Evolutionary conservation across 2,888 invertebrate genomes (phyloP).

Genomic region (Heliconius ethilla): DNA sequence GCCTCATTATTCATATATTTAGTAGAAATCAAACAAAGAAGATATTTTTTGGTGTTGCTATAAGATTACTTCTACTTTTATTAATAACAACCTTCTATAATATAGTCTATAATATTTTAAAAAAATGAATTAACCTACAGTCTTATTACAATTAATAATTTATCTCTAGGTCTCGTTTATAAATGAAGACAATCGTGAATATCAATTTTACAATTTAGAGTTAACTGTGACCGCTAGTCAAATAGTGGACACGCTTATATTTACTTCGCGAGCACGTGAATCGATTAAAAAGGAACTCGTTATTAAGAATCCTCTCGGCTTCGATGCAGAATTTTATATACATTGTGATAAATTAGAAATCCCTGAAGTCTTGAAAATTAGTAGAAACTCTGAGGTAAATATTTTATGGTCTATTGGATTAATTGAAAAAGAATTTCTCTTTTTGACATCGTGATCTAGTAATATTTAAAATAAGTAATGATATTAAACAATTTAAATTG

Average conservation of each 20-base stretch:
- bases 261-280: conserved; percentile 68
- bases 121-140: too few relatives aligned
- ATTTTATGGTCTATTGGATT: not conserved
- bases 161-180: conserved; percentile 65
- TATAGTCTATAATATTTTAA: too few relatives aligned
- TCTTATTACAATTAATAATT: too few relatives aligned
- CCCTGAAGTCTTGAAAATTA: conserved; percentile 57
- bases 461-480: too few relatives aligned
- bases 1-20: not conserved
- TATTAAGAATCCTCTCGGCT: conserved; percentile 62
- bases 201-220: conserved; percentile 68
- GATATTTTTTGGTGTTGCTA: too few relatives aligned
- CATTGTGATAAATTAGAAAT: conserved; percentile 58
- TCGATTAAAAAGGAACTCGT: conserved; percentile 60
- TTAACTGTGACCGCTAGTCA: conserved; percentile 60
- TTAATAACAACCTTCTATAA: too few relatives aligned
- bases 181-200: conserved; percentile 64
- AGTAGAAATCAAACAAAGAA: too few relatives aligned
- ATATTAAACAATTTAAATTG: too few relatives aligned
- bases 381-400: conserved; percentile 66
- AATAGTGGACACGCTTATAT: conserved; percentile 64
- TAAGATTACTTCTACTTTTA: too few relatives aligned
- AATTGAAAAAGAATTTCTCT: not conserved
- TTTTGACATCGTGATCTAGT: too few relatives aligned
- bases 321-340: conserved; percentile 57